Evolutionary conservation across 2,888 invertebrate genomes (phyloP), one percentile per base, ranked within the genome.

Genomic region (Tanypteryx hageni): DNA sequence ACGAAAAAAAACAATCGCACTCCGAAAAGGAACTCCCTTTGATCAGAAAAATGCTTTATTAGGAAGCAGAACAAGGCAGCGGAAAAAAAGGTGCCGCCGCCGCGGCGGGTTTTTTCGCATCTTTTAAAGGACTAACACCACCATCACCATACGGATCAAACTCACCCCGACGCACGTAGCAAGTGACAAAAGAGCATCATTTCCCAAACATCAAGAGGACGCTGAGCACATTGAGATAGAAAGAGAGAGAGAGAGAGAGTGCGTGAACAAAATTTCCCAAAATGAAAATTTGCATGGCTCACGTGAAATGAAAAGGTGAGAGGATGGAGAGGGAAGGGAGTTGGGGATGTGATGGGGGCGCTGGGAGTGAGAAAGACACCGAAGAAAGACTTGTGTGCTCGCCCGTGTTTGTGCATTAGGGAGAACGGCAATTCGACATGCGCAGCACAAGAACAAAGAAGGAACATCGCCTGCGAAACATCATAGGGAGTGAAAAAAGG

Each of bases 131-230:
- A 76, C 22, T 5, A 44, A 44, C 44, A 44, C 5, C 44, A 44
- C 44, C 44, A 44, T 5, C 44, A 44, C 44, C 44, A 44, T 44
- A 44, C 44, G 44, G 44, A 44, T 44, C 44, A 3, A n/a, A 44
- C 44, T 44, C 44, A 44, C 44, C 44, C 44, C 76, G 76, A 22
- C n/a, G 22, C n/a, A 11, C 68, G 16, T n/a, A 27, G 76, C 76
- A 76, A 10, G 76, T 76, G 76, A 76, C 76, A 76, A 76, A 76
- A 76, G 76, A 76, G 76, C 22, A 76, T 76, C 76, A 27, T 76
- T 76, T 57, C 59, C 85, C 22, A 58, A 59, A 58, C 58, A 59
- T 18, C 58, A 27, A 27, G 58, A n/a, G 83, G 16, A 27, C 22
- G 81, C 11, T 22, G 18, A 83, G 18, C 56, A 56, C 83, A 18